These are phyloP conservation scores for Psittacara wagleri DNA, from an alignment of 2,113 vertebrate species.

Conservation along the genomic window DNA sequence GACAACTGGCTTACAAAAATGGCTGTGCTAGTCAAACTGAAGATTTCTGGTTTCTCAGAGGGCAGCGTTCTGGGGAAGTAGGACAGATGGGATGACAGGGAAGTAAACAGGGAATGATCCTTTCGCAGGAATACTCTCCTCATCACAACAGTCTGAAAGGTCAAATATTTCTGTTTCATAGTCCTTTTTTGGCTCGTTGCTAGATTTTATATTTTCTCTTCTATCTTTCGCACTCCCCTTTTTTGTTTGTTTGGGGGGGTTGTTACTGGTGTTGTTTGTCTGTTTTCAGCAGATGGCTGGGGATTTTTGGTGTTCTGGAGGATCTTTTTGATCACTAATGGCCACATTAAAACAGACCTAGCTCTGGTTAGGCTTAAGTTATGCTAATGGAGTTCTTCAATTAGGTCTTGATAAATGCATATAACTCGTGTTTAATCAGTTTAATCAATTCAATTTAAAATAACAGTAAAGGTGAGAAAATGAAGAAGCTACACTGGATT, in stretches of 20 bases:
- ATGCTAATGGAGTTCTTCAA: not conserved
- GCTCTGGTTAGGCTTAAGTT: not conserved
- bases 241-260: not conserved
- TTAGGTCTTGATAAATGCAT: constrained; percentile 1
- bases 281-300: not conserved
- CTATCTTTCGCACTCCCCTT: not conserved
- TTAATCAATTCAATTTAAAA: not conserved
- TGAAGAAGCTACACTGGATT: not conserved
- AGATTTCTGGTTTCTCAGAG: not conserved
- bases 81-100: not conserved
- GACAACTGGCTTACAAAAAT: not conserved
- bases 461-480: not conserved
- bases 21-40: not conserved
- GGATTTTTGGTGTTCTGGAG: rapidly evolving
- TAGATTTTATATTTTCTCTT: not conserved
- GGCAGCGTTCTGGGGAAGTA: not conserved
- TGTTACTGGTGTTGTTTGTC: not conserved
- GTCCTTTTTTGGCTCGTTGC: not conserved
- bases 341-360: not conserved
- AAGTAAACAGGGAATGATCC: not conserved
- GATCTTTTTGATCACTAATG: not conserved
- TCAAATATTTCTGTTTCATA: not conserved
- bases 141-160: not conserved
- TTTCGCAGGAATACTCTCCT: not conserved
- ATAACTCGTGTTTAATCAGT: not conserved